Conservation (phyloP, 2,113 vertebrate genomes). For the Eolophus roseicapilla region DNA sequence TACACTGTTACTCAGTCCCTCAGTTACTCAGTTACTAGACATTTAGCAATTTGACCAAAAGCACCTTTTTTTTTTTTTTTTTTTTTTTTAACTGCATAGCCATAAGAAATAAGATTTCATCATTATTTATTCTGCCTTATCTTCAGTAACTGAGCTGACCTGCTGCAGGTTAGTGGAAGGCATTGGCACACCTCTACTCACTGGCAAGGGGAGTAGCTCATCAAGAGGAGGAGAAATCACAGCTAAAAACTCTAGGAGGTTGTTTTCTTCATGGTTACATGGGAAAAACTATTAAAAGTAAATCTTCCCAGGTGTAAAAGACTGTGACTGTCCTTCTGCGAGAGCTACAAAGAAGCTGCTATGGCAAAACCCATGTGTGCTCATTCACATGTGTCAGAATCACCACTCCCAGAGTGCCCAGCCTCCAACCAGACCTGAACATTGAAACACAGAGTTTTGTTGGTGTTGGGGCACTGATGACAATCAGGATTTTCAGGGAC, state of each 20-base stretch:
- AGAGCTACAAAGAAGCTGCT: not conserved
- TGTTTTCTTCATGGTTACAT: not conserved
- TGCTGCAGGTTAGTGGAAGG: not conserved
- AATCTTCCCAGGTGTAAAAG: not conserved
- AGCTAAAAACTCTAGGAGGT: not conserved
- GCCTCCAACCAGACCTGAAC: not conserved
- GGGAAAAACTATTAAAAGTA: not conserved
- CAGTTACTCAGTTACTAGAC: conserved; percentile 33
- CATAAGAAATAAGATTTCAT: conserved; percentile 11
- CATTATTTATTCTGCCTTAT: conserved; percentile 54
- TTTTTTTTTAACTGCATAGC: not conserved
- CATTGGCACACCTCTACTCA: not conserved
- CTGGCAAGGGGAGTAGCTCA: not conserved
- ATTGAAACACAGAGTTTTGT: not conserved
- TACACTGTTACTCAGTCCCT: not conserved
- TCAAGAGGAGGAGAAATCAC: not conserved
- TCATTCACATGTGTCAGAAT: not conserved
- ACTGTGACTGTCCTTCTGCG: not conserved
- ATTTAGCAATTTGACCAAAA: conserved; percentile 50
- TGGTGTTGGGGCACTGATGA: not conserved
- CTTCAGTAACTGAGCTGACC: not conserved
- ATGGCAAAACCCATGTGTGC: not conserved
- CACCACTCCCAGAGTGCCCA: not conserved
- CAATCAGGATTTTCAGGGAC: not conserved
- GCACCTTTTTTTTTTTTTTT: not conserved